These are phyloP conservation scores for Tylochromis polylepis DNA, from an alignment of 2,113 vertebrate genomes.

Conservation along the genomic window DNA sequence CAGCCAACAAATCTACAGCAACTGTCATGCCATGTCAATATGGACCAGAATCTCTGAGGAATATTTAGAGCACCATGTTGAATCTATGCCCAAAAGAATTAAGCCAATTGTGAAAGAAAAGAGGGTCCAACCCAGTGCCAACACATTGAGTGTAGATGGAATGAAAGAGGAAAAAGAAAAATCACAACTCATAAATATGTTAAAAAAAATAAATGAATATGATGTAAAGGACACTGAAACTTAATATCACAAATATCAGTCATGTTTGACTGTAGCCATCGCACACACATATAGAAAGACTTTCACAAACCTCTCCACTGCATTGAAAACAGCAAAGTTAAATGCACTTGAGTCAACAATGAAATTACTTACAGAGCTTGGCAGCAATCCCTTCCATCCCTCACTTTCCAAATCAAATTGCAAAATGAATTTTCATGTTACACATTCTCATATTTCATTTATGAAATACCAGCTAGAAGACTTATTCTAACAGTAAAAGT, in stretches of 20 bases:
- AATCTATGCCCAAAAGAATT: background rate
- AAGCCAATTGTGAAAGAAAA: background rate
- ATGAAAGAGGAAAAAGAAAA: background rate
- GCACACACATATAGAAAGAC: background rate
- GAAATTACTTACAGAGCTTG: constrained; percentile 22
- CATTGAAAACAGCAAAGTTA: background rate
- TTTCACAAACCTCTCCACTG: background rate
- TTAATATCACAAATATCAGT: background rate
- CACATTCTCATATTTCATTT: constrained; percentile 8
- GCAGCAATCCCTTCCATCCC: background rate
- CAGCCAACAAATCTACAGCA: background rate
- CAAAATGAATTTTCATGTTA: background rate
- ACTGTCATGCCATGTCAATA: background rate
- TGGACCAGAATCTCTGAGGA: background rate
- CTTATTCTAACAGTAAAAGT: background rate
- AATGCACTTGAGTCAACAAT: background rate
- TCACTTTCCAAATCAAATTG: constrained; percentile 1
- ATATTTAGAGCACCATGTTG: background rate
- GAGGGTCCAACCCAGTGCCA: background rate
- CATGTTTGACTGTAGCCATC: background rate
- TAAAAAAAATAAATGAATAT: background rate
- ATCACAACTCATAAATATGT: background rate
- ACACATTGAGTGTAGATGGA: background rate
- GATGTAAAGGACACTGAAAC: background rate
- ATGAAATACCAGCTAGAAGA: background rate